phyloP scores from a whole-genome alignment of 1,140 invertebrate genomes.

The Kradibia gibbosae region DNA sequence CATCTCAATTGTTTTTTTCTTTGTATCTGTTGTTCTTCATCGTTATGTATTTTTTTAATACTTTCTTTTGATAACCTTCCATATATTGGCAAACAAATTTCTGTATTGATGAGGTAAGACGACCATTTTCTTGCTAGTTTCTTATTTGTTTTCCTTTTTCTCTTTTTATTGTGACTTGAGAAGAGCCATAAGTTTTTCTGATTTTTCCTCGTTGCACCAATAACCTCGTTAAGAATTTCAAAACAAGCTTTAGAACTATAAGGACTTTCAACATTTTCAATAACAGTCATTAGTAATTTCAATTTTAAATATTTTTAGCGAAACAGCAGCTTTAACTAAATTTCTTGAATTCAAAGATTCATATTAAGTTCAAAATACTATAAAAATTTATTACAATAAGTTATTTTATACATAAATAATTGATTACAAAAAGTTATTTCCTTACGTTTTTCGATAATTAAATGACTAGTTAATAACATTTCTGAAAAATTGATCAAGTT shows the following conservation, averaged over 20 bases:
- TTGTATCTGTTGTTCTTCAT: background rate
- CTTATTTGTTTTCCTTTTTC: background rate
- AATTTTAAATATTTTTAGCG: background rate
- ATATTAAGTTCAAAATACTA: too few species aligned
- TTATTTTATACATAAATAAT: too few species aligned
- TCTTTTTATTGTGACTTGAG: background rate
- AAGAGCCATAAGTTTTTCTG: background rate
- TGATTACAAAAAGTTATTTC: too few species aligned
- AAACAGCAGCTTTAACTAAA: too few species aligned
- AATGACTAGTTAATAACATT: too few species aligned
- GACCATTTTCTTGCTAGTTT: constrained; percentile 30
- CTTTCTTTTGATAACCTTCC: background rate
- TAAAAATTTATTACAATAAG: too few species aligned
- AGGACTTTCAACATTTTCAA: background rate
- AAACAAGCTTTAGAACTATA: background rate
- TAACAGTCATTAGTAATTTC: background rate
- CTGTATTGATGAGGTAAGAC: constrained; percentile 55
- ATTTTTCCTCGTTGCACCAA: constrained; percentile 33
- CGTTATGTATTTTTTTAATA: background rate
- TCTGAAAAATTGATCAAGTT: too few species aligned
- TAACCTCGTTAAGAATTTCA: constrained; percentile 32
- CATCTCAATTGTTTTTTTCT: background rate
- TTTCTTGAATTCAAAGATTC: too few species aligned
- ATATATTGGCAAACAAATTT: constrained; percentile 57
- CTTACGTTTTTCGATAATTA: too few species aligned